Percentiles rank a stretch among this genome's conserved stretches.
phyloP scores from a whole-genome alignment of 2,888 invertebrate genomes.

The Cancer borealis region DNA sequence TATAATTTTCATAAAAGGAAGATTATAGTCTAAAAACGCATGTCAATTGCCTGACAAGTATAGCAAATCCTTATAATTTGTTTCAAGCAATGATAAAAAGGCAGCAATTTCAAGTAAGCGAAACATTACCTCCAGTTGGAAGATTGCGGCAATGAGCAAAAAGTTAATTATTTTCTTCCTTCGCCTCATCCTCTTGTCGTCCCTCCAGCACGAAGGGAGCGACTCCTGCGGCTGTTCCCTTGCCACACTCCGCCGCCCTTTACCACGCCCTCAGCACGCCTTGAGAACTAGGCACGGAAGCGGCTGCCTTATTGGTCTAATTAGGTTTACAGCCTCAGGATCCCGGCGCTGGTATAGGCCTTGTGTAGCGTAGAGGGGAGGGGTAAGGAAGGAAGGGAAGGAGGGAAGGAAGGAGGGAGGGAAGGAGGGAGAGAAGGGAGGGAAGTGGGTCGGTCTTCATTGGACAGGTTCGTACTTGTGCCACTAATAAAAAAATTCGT shows the following conservation, averaged over 20 bases:
- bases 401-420: not conserved
- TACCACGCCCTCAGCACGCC: slow-evolving; percentile 17
- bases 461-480: not conserved
- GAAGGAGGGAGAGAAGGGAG: not conserved
- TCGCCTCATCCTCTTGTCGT: slow-evolving; percentile 6
- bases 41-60: slow-evolving; percentile 7
- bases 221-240: not conserved
- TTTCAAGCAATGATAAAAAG: not conserved
- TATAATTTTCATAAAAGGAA: not conserved
- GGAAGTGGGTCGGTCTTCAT: not conserved
- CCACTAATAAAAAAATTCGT: not conserved
- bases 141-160: slow-evolving; percentile 1
- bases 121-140: not conserved
- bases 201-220: not conserved
- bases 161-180: slow-evolving; percentile 31
- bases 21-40: not conserved
- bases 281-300: slow-evolving; percentile 17
- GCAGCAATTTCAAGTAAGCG: not conserved
- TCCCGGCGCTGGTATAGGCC: not conserved
- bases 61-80: not conserved
- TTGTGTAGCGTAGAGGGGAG: not conserved
- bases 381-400: not conserved
- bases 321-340: slow-evolving; percentile 13
- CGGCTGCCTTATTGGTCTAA: not conserved
- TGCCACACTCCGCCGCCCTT: slow-evolving; percentile 2